These are phyloP conservation scores for Rhegmatorhina hoffmannsi DNA, from an alignment of 2,113 vertebrate genomes.

Conservation along the genomic window DNA sequence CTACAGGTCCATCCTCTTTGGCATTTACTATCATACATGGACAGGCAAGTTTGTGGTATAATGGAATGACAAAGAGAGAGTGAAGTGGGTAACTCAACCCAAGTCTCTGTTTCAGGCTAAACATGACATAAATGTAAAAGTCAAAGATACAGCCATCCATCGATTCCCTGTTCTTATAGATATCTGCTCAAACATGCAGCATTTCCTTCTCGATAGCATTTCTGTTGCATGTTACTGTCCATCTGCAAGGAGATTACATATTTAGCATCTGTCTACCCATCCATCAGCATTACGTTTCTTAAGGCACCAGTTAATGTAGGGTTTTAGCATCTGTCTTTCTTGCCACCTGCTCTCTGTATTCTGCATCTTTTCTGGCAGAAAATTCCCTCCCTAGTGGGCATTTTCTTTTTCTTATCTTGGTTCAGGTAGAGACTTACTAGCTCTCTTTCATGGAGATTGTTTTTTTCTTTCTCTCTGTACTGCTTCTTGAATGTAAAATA, in stretches of 20 bases:
- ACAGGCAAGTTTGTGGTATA: not conserved
- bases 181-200: conserved; percentile 19
- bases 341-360: not conserved
- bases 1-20: not conserved
- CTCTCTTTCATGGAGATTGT: not conserved
- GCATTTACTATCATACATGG: not conserved
- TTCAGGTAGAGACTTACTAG: not conserved
- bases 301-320: not conserved
- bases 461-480: not conserved
- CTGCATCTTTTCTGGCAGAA: not conserved
- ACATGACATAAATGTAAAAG: not conserved
- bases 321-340: conserved; percentile 3
- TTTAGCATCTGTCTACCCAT: conserved; percentile 53
- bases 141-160: not conserved
- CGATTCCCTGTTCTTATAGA: not conserved
- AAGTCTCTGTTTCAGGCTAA: not conserved
- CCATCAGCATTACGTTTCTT: conserved; percentile 58
- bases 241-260: conserved; percentile 52
- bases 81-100: not conserved
- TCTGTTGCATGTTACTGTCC: conserved; percentile 44
- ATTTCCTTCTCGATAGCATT: not conserved
- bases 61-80: not conserved
- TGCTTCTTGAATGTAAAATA: not conserved
- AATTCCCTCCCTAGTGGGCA: not conserved
- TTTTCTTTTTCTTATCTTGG: not conserved